A percentile compares a stretch with the other conserved stretches of the same genome.
Evolutionary conservation across 2,888 invertebrate species (phyloP).

Genomic region (Miltochrista miniata): DNA sequence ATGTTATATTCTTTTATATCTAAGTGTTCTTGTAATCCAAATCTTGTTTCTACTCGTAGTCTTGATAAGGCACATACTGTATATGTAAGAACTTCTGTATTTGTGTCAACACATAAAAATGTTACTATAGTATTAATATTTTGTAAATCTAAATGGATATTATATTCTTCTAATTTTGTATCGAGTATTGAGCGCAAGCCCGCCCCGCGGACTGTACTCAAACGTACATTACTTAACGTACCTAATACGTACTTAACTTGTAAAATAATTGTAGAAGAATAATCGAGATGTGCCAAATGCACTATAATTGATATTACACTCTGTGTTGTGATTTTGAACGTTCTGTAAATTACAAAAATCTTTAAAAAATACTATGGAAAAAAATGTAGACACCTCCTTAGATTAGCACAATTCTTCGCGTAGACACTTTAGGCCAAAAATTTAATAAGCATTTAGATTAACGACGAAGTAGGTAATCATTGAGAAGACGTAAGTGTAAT

Average conservation of each 20-base stretch:
- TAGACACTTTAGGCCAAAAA: constrained; percentile 78
- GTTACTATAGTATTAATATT: constrained; percentile 74
- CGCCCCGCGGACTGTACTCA: constrained; percentile 35
- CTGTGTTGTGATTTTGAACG: constrained; percentile 84
- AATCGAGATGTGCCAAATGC: constrained; percentile 71
- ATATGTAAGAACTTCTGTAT: constrained; percentile 66
- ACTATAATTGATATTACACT: constrained; percentile 83
- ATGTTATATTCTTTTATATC: constrained; percentile 36
- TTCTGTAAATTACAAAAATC: constrained; percentile 81
- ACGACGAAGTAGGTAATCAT: constrained; percentile 69
- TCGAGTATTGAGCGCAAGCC: constrained; percentile 60
- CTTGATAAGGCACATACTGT: constrained; percentile 59
- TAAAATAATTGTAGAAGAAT: constrained; percentile 70
- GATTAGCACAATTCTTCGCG: constrained; percentile 83
- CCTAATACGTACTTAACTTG: constrained; percentile 65
- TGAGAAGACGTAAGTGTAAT: constrained; percentile 69
- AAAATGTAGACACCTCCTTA: constrained; percentile 79
- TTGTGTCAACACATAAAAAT: constrained; percentile 69
- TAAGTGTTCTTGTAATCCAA: constrained; percentile 35
- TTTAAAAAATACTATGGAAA: constrained; percentile 66
- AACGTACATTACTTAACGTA: constrained; percentile 43
- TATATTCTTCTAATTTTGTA: constrained; percentile 84
- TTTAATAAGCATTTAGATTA: constrained; percentile 77
- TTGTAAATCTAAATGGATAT: constrained; percentile 81
- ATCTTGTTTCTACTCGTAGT: constrained; percentile 39